Percentiles rank a stretch among this genome's conserved stretches.
These are phyloP conservation scores for Holcopasites calliopsidis DNA, from an alignment of 1,140 invertebrate genomes.

Conservation along the genomic window DNA sequence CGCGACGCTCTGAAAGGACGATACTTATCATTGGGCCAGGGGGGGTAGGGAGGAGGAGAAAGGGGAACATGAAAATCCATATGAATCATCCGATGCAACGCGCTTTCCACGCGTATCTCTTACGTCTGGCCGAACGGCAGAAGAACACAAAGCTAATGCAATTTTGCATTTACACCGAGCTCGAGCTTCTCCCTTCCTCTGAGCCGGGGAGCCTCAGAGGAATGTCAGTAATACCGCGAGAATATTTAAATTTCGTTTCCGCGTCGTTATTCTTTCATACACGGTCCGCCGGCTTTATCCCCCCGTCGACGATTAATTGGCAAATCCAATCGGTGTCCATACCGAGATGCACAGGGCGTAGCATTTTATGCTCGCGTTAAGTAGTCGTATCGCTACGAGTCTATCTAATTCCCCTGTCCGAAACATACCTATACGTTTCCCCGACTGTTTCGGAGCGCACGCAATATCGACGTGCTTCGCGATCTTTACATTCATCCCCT, in stretches of 20 bases:
- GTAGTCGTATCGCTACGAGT: neutral
- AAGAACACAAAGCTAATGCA: conserved; percentile 74
- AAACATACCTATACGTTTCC: neutral
- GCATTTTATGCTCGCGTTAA: conserved; percentile 36
- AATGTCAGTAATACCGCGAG: conserved; percentile 61
- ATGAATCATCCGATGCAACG: conserved; percentile 65
- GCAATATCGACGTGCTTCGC: too few relatives aligned
- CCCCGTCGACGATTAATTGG: conserved; percentile 60
- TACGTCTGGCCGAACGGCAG: conserved; percentile 69
- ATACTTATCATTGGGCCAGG: conserved; percentile 25
- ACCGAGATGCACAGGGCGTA: conserved; percentile 35
- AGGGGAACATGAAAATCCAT: conserved; percentile 53
- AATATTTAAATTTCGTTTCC: conserved; percentile 73
- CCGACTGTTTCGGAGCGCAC: neutral
- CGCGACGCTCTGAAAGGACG: conserved; percentile 27
- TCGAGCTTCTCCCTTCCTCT: conserved; percentile 31
- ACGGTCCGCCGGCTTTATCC: conserved; percentile 49
- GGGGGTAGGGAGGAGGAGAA: conserved; percentile 10
- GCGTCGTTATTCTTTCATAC: conserved; percentile 71
- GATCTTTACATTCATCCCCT: too few relatives aligned
- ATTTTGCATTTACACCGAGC: conserved; percentile 72
- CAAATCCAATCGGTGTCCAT: conserved; percentile 62
- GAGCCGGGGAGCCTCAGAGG: conserved; percentile 45
- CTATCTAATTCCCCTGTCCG: conserved; percentile 6
- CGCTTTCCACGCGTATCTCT: conserved; percentile 64